These are phyloP conservation scores for Clarias laeviceps DNA, from an alignment of 2,797 vertebrate genomes.

Conservation along the genomic window DNA sequence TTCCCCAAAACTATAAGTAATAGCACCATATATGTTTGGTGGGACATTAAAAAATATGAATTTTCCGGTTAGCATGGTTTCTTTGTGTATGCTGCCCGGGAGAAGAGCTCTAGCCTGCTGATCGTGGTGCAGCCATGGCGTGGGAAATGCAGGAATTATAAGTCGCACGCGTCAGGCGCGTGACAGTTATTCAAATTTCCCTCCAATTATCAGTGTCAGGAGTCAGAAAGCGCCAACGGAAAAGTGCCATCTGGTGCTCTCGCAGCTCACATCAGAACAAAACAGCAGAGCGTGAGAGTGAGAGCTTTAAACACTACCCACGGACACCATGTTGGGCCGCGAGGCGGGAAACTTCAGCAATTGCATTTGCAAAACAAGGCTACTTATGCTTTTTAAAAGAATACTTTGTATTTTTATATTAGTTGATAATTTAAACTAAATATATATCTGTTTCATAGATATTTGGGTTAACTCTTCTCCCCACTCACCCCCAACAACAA, in stretches of 20 bases:
- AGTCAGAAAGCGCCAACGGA: slow-evolving; percentile 54
- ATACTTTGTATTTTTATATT: no score
- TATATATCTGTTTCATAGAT: no score
- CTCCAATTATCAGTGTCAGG: slow-evolving; percentile 62
- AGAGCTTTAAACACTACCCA: slow-evolving; percentile 10
- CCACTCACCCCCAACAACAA: no score
- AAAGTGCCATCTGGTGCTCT: slow-evolving; percentile 73
- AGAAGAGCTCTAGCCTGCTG: neutral
- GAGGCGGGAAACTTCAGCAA: neutral
- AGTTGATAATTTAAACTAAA: no score
- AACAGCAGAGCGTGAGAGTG: neutral
- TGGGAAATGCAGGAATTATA: slow-evolving; percentile 69
- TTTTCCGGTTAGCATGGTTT: neutral
- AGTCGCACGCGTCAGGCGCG: slow-evolving; percentile 76
- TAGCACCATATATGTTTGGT: neutral
- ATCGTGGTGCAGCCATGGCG: slow-evolving; percentile 31
- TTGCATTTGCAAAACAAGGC: neutral
- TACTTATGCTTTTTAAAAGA: no score
- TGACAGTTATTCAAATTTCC: slow-evolving; percentile 82
- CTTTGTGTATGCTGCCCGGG: neutral
- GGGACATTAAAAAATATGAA: neutral
- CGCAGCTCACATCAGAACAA: slow-evolving; percentile 64
- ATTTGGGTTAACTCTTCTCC: no score
- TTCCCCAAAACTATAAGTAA: neutral
- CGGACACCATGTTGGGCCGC: neutral